Evolutionary conservation across 2,888 invertebrate genomes (phyloP).

Genomic region (Parnassius smintheus): DNA sequence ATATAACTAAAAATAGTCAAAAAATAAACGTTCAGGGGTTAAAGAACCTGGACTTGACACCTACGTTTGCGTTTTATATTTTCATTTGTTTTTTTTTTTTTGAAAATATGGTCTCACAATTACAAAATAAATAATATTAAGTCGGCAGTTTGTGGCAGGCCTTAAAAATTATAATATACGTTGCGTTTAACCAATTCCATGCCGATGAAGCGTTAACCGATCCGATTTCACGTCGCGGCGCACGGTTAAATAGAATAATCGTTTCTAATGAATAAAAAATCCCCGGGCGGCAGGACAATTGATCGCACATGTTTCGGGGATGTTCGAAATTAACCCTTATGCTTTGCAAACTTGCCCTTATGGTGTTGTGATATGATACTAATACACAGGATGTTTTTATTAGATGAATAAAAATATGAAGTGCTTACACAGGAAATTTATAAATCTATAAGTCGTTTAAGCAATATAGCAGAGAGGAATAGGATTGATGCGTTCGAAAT

Average conservation of each 20-base stretch:
- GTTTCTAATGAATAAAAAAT: conserved; percentile 67
- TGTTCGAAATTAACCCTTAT: conserved; percentile 33
- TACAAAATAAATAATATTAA: neutral
- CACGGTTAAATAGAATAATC: conserved; percentile 61
- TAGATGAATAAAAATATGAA: too few relatives aligned
- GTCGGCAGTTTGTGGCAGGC: conserved; percentile 47
- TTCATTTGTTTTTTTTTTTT: too few relatives aligned
- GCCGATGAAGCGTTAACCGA: conserved; percentile 59
- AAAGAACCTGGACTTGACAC: too few relatives aligned
- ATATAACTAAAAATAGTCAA: too few relatives aligned
- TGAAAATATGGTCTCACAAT: too few relatives aligned
- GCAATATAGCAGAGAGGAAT: too few relatives aligned
- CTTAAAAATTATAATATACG: conserved; percentile 34
- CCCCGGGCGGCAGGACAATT: conserved; percentile 41
- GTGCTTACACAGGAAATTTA: too few relatives aligned
- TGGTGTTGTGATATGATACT: conserved; percentile 42
- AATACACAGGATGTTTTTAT: conserved; percentile 33
- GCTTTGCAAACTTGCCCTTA: conserved; percentile 29
- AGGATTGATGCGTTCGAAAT: too few relatives aligned
- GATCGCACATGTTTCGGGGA: conserved; percentile 42
- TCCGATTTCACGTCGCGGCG: conserved; percentile 66
- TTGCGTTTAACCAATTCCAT: conserved; percentile 47
- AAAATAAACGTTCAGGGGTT: too few relatives aligned
- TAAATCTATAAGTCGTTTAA: too few relatives aligned
- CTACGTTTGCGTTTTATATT: too few relatives aligned